These are phyloP conservation scores for Brachypteracias leptosomus DNA, from an alignment of 2,113 vertebrate genomes.

Conservation along the genomic window DNA sequence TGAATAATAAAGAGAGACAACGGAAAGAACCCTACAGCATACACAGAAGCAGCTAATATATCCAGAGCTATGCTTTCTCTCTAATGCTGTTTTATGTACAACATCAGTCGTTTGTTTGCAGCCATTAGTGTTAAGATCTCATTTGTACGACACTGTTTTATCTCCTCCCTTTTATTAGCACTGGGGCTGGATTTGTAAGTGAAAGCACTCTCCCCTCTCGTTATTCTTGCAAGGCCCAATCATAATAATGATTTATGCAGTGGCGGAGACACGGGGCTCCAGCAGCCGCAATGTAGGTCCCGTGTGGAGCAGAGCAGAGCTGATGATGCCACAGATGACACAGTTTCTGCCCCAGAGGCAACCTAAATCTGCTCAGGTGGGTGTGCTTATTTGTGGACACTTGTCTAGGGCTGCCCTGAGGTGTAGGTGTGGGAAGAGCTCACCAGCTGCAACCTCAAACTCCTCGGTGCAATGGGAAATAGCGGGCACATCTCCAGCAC, in stretches of 20 bases:
- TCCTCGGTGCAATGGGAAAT: neutral
- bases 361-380: neutral
- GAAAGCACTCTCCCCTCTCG: neutral
- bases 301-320: neutral
- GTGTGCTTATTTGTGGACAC: neutral
- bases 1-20: neutral
- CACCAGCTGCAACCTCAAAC: fast-evolving
- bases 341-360: neutral
- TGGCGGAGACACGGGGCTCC: neutral
- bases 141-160: neutral
- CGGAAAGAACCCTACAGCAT: neutral
- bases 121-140: neutral
- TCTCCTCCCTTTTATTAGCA: neutral
- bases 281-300: fast-evolving
- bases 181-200: neutral
- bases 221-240: neutral
- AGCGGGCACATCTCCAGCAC: fast-evolving
- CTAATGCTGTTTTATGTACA: neutral
- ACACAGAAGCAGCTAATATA: neutral
- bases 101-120: neutral
- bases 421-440: neutral
- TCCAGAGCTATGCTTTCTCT: neutral
- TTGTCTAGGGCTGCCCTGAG: fast-evolving
- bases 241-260: neutral
- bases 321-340: neutral